Base-by-base conservation (phyloP, 2,113 vertebrate genomes). In the Ammodramus savannarum region DNA sequence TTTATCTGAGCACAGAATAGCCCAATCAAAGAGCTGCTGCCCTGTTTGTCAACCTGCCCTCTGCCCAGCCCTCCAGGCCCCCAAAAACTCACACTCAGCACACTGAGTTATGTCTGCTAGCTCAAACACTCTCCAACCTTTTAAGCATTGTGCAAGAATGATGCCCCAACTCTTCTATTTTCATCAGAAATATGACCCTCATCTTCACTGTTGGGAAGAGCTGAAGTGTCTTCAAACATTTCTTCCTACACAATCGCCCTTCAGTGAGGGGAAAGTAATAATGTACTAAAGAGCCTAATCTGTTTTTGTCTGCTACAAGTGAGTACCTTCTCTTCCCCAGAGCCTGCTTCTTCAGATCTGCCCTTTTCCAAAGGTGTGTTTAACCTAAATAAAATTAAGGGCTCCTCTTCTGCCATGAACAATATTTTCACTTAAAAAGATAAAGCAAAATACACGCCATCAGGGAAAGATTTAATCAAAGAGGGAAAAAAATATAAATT, bases 401-500 rank as follows among this genome's bases (percentile, higher is more conserved):
- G 54, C 32, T 36, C 16, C 13, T 93, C 41, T 92, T 87, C 73
- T 91, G 89, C 62, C 7, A 6, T 4, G 21, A 74, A 54, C 80
- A 94, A 39, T 59, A 82, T 91, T 89, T 92, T 91, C 46, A 27
- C 69, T 84, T 91, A 17, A 87, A 87, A 90, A 94, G 86, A 65
- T 78, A 72, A 10, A 92, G 80, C 13, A 72, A 91, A 96, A 93
- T 68, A 85, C 57, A 57, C 3, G 38, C n/a, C 87, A 81, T 87
- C 49, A 68, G 69, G 46, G 54, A 72, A 92, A 89, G 76, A 84
- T 93, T 89, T 95, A 95, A 94, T 93, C 88, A 81, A 90, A 90
- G 65, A 29, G 34, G 54, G 78, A 75, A 90, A 95, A 95, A 95
- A 95, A 91, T 78, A 92, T 25, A 94, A 93, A 90, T 90, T 67